Percentiles rank a stretch among this genome's conserved stretches.
These are phyloP conservation scores for Rugalucina vietnamica DNA, from an alignment of 2,888 invertebrate species.

Conservation along the genomic window DNA sequence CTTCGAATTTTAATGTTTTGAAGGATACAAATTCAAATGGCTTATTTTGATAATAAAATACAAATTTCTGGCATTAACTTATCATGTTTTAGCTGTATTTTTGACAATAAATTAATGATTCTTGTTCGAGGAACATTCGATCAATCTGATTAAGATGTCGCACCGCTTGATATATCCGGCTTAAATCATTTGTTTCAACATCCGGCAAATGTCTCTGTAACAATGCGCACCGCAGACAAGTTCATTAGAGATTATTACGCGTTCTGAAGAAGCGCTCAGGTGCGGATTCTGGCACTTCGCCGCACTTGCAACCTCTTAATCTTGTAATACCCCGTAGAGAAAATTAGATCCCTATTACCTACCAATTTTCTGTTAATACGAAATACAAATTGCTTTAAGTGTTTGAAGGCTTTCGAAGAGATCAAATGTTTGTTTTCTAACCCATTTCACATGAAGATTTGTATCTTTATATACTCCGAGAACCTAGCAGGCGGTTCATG, in stretches of 20 bases:
- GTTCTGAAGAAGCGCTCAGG: neutral
- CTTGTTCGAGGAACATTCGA: neutral
- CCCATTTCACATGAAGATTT: conserved; percentile 1
- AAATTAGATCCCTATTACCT: conserved; percentile 48
- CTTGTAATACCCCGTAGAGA: conserved; percentile 42
- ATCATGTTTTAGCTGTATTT: neutral
- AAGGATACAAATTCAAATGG: too few species aligned
- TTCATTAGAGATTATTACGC: neutral
- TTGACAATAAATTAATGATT: conserved; percentile 1
- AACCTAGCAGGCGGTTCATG: neutral
- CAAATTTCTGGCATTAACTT: neutral
- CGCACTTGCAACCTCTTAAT: neutral
- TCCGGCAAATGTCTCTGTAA: neutral
- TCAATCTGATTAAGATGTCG: neutral
- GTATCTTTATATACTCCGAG: conserved; percentile 12
- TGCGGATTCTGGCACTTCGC: neutral
- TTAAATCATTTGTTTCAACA: neutral
- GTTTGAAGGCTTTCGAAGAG: neutral
- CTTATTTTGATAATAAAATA: neutral
- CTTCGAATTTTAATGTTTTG: too few species aligned
- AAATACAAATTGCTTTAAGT: conserved; percentile 2
- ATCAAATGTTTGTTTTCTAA: conserved; percentile 1
- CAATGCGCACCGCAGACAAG: neutral
- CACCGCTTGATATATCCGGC: neutral
- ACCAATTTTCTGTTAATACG: neutral